Conservation (phyloP, 1,140 invertebrate genomes). For the Eumaeus atala region DNA sequence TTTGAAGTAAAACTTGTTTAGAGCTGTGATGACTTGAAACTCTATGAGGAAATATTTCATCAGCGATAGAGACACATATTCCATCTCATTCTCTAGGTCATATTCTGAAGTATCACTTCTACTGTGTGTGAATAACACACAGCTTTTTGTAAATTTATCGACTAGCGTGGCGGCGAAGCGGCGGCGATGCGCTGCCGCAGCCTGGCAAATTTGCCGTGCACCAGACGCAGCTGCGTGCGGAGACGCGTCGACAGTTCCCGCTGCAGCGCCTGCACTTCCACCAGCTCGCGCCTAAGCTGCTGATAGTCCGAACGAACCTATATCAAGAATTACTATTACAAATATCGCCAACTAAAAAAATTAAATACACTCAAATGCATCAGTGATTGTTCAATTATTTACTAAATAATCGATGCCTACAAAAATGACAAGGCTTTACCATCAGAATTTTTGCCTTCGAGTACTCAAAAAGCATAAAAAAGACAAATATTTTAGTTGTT, state of each 20-base stretch:
- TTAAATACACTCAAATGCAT: background rate
- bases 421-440: background rate
- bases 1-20: too few relatives aligned
- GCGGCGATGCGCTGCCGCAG: constrained; percentile 62
- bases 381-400: background rate
- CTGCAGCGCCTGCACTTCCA: constrained; percentile 69
- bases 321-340: background rate
- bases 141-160: too few relatives aligned
- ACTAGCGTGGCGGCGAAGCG: constrained; percentile 44
- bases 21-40: too few relatives aligned
- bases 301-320: constrained; percentile 71
- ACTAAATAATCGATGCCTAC: constrained; percentile 6
- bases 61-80: too few relatives aligned
- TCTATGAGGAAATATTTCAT: too few relatives aligned
- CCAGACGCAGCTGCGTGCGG: constrained; percentile 61
- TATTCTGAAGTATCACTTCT: too few relatives aligned
- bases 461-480: constrained; percentile 3
- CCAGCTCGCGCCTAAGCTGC: constrained; percentile 63
- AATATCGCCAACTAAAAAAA: background rate
- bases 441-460: background rate
- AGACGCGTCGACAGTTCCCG: constrained; percentile 62
- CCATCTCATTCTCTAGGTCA: too few relatives aligned
- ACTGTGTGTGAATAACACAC: too few relatives aligned
- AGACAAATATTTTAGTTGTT: constrained; percentile 8
- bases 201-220: constrained; percentile 65